Percentiles rank a stretch among this genome's conserved stretches.
Evolutionary conservation across 37 sponge, comb jelly and placozoan genomes (phyloP).

Genomic region (Mnemiopsis leidyi): DNA sequence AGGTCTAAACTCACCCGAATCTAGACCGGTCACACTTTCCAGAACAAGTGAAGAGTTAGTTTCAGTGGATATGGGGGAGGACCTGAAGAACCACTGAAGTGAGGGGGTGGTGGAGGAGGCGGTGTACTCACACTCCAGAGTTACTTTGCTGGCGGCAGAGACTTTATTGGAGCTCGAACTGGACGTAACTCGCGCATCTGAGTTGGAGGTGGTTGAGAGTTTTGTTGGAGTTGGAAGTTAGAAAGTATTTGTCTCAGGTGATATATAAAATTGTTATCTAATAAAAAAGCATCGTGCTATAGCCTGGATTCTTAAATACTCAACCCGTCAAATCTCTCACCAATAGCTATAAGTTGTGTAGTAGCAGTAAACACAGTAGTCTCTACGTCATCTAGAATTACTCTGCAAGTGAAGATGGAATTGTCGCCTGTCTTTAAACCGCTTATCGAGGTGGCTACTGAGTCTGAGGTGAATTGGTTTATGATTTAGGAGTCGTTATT

Average conservation of each 20-base stretch:
- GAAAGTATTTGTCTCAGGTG: too few relatives aligned
- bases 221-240: too few relatives aligned
- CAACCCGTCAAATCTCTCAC: too few relatives aligned
- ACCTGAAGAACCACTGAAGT: background rate
- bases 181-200: background rate
- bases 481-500: too few relatives aligned
- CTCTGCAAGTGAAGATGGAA: background rate
- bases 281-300: too few relatives aligned
- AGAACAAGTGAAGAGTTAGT: background rate
- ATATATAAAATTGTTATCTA: too few relatives aligned
- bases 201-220: too few relatives aligned
- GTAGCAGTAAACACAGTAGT: background rate
- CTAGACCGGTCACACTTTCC: background rate
- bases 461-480: background rate
- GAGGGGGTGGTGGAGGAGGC: background rate
- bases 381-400: background rate
- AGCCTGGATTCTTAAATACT: too few relatives aligned
- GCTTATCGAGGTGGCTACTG: background rate
- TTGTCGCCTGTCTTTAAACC: background rate
- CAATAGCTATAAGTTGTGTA: background rate
- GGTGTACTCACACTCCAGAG: background rate
- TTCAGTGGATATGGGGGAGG: background rate
- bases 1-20: too few relatives aligned
- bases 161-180: background rate
- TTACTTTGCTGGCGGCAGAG: background rate